These are phyloP conservation scores for Platycheirus albimanus DNA, from an alignment of 2,888 invertebrate species.

Conservation along the genomic window DNA sequence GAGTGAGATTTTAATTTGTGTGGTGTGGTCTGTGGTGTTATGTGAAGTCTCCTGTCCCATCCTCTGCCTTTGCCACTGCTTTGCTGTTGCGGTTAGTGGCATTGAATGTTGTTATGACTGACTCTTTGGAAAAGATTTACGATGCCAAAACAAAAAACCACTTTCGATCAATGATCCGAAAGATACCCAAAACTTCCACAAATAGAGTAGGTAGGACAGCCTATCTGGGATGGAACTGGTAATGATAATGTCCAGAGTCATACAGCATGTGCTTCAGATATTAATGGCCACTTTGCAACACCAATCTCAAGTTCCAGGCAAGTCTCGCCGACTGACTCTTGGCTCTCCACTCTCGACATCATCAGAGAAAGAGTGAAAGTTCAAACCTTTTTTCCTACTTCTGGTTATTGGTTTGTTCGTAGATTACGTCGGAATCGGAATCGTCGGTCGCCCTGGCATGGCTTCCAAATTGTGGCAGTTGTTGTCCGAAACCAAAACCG, in stretches of 20 bases:
- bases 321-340: too few species aligned
- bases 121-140: constrained; percentile 56
- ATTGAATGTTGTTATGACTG: constrained; percentile 36
- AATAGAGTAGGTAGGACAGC: constrained; percentile 12
- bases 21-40: background rate
- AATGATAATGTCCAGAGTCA: constrained; percentile 51
- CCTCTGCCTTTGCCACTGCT: background rate
- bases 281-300: constrained; percentile 46
- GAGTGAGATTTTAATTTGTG: constrained; percentile 43
- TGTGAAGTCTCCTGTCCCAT: background rate
- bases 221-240: background rate
- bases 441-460: background rate
- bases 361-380: constrained; percentile 63
- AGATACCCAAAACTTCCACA: constrained; percentile 5
- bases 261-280: constrained; percentile 33
- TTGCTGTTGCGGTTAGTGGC: constrained; percentile 22
- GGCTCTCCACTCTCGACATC: too few species aligned
- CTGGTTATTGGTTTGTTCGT: background rate
- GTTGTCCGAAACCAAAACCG: constrained; percentile 25
- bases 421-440: background rate
- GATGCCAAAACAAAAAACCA: constrained; percentile 68
- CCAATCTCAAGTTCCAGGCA: background rate
- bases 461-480: too few species aligned
- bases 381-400: constrained; percentile 41
- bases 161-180: constrained; percentile 63